Evolutionary conservation across 2,888 invertebrate genomes (phyloP), one percentile per base, ranked within the genome.

Genomic region (Rapana venosa): DNA sequence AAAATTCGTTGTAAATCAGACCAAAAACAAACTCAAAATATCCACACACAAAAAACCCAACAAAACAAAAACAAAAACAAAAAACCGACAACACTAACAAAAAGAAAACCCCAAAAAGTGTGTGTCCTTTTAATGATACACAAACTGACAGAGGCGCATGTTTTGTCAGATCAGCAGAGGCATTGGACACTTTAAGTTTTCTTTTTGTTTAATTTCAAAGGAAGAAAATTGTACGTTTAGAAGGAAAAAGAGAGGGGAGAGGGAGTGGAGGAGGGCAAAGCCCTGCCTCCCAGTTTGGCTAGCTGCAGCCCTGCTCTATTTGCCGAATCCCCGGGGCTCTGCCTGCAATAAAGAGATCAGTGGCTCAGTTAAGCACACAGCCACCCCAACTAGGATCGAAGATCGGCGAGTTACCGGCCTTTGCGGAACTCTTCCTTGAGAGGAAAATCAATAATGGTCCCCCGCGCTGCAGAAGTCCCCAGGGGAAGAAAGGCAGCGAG

Each of bases 361-460:
- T 79, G 79, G 79, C 79, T 35, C 35, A 20, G 79, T 79, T 35
- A 79, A 79, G 35, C 79, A 79, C 79, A 20, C 79, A 15, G 35
- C 32, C 79, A 35, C 79, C 79, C 79, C 35, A 79, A 17, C 79
- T 26, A 35, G 79, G 79, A 79, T 79, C 79, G 79, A 79, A 79
- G 79, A 79, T 74, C 79, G 79, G 79, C 32, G 79, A 79, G 79
- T 79, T 79, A 79, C 79, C 79, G 79, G 79, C 79, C 79, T 35
- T 79, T 32, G 79, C 79, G 35, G 79, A 79, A 35, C 79, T 79
- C 79, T 79, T 79, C 79, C 79, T 79, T 79, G 79, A 79, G 79
- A 79, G 79, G 79, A 79, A 79, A 79, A 79, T 79, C 79, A 79
- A 79, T 79, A 79, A 79, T 35, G 79, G 79, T 22, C 79, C 74